phyloP scores from a whole-genome alignment of 1,140 invertebrate species.

The Neocloeon triangulifer region DNA sequence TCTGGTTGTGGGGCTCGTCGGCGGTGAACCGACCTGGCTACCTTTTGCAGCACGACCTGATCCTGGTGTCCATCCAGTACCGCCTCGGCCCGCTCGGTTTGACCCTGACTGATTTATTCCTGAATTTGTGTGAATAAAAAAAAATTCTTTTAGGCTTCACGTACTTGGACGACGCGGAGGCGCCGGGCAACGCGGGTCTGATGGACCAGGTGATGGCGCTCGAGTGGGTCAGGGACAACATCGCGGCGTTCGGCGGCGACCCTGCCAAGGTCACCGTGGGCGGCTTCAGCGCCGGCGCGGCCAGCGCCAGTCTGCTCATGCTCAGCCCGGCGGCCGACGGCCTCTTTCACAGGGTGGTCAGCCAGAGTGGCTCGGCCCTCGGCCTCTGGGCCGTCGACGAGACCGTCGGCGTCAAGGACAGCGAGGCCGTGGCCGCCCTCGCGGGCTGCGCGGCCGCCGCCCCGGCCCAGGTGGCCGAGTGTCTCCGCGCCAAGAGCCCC shows the following conservation, averaged over 20 bases:
- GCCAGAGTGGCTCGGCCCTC: background rate
- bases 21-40: constrained; percentile 28
- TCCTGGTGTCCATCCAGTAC: constrained; percentile 89
- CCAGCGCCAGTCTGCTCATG: background rate
- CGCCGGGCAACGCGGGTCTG: constrained; percentile 28
- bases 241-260: background rate
- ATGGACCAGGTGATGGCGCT: constrained; percentile 24
- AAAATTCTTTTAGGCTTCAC: constrained; percentile 17
- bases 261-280: background rate
- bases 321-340: background rate
- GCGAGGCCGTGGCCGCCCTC: too few species aligned
- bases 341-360: constrained; percentile 1
- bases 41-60: constrained; percentile 38
- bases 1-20: background rate
- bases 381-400: background rate
- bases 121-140: too few species aligned
- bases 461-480: too few species aligned
- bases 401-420: too few species aligned
- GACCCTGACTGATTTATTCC: background rate
- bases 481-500: too few species aligned
- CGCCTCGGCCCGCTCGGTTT: constrained; percentile 61
- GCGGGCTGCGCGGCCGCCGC: too few species aligned
- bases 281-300: background rate
- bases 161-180: constrained; percentile 12
- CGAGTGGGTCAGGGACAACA: constrained; percentile 23